Conservation (phyloP, 2,113 vertebrate genomes). For the Etheostoma cragini region DNA sequence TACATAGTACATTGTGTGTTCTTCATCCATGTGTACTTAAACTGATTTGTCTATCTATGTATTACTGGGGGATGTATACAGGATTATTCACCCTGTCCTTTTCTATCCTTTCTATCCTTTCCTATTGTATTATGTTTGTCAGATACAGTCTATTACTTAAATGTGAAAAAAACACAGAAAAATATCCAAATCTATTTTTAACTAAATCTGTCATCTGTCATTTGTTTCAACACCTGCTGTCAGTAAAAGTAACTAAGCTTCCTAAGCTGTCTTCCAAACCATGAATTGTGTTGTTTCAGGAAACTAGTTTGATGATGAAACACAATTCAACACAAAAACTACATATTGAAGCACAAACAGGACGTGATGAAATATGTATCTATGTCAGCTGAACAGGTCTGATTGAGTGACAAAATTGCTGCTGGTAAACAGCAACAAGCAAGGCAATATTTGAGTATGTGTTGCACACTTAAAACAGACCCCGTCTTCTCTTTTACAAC, state of each 20-base stretch:
- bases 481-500: too few relatives aligned
- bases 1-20: not conserved
- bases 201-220: not conserved
- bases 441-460: too few relatives aligned
- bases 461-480: too few relatives aligned
- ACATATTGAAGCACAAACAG: too few relatives aligned
- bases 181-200: not conserved
- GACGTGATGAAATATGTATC: too few relatives aligned
- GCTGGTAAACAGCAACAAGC: too few relatives aligned
- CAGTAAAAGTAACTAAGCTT: not conserved
- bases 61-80: not conserved
- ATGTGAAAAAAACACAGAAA: not conserved
- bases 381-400: too few relatives aligned
- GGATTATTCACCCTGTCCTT: not conserved
- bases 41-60: not conserved
- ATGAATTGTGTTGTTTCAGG: too few relatives aligned
- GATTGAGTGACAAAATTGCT: too few relatives aligned
- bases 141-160: not conserved
- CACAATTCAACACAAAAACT: too few relatives aligned
- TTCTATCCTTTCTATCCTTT: not conserved
- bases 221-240: not conserved
- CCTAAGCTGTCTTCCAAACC: too few relatives aligned
- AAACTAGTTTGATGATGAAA: too few relatives aligned
- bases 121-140: not conserved
- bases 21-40: not conserved